These are phyloP conservation scores for Patella caerulea DNA, from an alignment of 2,888 invertebrate species.

Conservation along the genomic window DNA sequence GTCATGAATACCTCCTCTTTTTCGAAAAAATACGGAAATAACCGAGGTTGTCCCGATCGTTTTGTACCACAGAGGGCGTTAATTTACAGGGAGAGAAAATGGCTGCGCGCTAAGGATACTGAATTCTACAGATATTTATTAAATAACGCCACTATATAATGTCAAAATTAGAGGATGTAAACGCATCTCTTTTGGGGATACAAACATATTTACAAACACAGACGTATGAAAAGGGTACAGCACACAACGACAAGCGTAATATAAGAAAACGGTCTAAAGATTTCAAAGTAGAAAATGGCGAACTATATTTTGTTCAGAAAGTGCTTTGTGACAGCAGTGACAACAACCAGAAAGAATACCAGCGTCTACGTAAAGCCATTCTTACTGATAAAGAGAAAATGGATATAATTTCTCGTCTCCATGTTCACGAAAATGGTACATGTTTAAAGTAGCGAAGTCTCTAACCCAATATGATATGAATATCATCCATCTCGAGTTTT, in stretches of 20 bases:
- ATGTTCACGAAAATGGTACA: conserved; percentile 2
- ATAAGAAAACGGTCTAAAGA: not conserved
- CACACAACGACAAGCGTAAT: not conserved
- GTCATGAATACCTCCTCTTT: too few species aligned
- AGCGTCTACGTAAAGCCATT: not conserved
- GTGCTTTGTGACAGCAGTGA: not conserved
- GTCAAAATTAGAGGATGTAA: too few species aligned
- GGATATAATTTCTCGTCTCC: not conserved
- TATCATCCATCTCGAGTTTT: too few species aligned
- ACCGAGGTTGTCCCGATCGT: too few species aligned
- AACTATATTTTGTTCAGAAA: not conserved
- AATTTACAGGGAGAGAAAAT: too few species aligned
- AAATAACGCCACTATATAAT: too few species aligned
- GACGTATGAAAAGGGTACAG: not conserved
- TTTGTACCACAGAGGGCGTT: too few species aligned
- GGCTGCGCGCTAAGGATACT: too few species aligned
- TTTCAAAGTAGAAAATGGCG: not conserved
- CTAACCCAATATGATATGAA: too few species aligned
- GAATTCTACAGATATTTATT: too few species aligned
- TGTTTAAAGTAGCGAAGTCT: too few species aligned
- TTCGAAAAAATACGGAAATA: too few species aligned
- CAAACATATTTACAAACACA: not conserved
- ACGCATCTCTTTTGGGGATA: not conserved
- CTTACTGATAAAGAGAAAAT: not conserved
- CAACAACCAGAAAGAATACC: not conserved